Base-by-base conservation (phyloP, 2,888 invertebrate genomes). In the Xylota sylvarum region DNA sequence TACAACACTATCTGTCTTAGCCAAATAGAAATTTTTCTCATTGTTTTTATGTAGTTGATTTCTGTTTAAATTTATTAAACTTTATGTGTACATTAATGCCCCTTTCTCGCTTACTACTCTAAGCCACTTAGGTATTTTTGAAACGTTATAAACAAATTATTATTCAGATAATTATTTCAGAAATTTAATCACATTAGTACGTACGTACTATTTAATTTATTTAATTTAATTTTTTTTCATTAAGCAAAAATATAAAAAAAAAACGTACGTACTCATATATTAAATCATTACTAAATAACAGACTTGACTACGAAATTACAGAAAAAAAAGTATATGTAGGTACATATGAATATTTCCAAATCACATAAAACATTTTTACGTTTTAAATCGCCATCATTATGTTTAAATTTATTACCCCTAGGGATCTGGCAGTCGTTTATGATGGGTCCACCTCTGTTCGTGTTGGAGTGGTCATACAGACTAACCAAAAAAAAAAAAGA, bases 321-420 rank as follows among this genome's bases (percentile, higher is more conserved):
- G 12, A 4, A 40, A 40, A 5, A 67, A 67, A 67, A 37, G 6
- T n/a, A 67, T 23, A 23, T 3, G 3, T 23, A 23, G 1, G 3
- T 23, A 23, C 23, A 23, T 23, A 23, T 37, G 10, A n/a, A n/a
- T 12, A 37, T 6, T 12, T 64, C 64, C n/a, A 64, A 74, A 74
- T 74, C 74, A 74, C 60, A 60, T 72, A 72, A 58, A 58, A 19
- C 58, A 72, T 69, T 69, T 69, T 56, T 7, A 17, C n/a, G 19
- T 74, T 64, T 17, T 37, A 5, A 37, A 50, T 67, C 52, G 37
- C 70, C 30, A 46, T 48, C 56, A 72, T 60, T 72, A 35, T 60
- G 35, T 60, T 72, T 48, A 30, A 72, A 72, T 58, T 48, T 72
- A 72, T 37, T 72, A 50, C 27, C 58, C 58, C 58, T 43, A 12